Conservation (phyloP, 2,888 invertebrate species). For the Theristus sp. region DNA sequence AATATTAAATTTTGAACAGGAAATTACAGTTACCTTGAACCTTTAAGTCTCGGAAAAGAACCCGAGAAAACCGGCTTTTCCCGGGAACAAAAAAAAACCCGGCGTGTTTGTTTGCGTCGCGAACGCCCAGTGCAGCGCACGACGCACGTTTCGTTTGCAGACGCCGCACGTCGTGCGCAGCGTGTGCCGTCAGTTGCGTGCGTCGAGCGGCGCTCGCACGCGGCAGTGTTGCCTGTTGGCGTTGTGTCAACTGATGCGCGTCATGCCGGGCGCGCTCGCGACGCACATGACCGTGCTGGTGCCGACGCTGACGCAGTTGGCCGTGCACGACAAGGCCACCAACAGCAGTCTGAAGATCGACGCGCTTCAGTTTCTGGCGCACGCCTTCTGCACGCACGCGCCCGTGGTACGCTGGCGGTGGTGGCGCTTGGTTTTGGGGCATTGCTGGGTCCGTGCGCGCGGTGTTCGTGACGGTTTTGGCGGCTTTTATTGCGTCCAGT, state of each 20-base stretch:
- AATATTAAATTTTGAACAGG: too few relatives aligned
- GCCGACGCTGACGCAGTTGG: slow-evolving; percentile 12
- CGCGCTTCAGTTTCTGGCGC: slow-evolving; percentile 72
- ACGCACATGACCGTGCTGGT: slow-evolving; percentile 47
- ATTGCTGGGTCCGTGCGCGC: too few relatives aligned
- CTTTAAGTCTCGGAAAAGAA: too few relatives aligned
- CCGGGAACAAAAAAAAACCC: too few relatives aligned
- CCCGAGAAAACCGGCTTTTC: too few relatives aligned
- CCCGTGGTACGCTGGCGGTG: slow-evolving; percentile 39
- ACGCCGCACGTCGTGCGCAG: slow-evolving; percentile 56
- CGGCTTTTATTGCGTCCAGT: too few relatives aligned
- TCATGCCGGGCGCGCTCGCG: slow-evolving; percentile 51
- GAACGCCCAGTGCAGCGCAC: background rate
- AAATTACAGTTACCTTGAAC: too few relatives aligned
- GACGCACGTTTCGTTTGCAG: slow-evolving; percentile 7
- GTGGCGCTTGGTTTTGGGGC: background rate
- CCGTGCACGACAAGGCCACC: slow-evolving; percentile 2
- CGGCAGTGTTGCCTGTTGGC: background rate
- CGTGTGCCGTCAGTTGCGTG: slow-evolving; percentile 61
- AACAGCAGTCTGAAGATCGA: slow-evolving; percentile 62
- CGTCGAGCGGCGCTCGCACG: background rate
- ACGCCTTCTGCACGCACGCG: slow-evolving; percentile 56
- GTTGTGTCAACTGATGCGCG: background rate
- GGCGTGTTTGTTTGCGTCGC: too few relatives aligned
- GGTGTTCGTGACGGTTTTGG: too few relatives aligned